Evolutionary conservation across 1,140 invertebrate species (phyloP).

Genomic region (Apis laboriosa): DNA sequence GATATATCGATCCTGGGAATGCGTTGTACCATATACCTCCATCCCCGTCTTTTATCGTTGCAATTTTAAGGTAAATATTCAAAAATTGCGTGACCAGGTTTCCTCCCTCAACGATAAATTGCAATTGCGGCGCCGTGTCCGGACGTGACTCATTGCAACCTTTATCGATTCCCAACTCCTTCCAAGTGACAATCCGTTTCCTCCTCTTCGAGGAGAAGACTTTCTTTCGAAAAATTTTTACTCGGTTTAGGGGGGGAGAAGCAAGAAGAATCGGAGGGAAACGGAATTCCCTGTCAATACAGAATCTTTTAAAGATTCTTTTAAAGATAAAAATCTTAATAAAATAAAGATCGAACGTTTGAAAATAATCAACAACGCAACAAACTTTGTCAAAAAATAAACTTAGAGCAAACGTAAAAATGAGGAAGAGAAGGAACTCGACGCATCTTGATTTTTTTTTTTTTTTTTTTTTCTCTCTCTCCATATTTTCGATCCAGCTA

Average conservation of each 20-base stretch:
- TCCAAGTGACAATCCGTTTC: not conserved
- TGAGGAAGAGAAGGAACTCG: too few relatives aligned
- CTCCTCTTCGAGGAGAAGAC: too few relatives aligned
- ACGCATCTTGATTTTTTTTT: too few relatives aligned
- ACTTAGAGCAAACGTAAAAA: too few relatives aligned
- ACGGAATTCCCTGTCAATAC: too few relatives aligned
- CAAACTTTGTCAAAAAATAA: too few relatives aligned
- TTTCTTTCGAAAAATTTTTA: not conserved
- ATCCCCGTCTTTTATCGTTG: not conserved
- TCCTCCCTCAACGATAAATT: not conserved
- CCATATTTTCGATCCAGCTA: not conserved
- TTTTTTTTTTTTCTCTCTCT: not conserved
- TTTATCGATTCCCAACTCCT: slow-evolving; percentile 16
- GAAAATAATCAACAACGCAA: too few relatives aligned
- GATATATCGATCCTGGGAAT: too few relatives aligned
- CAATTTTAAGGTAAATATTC: slow-evolving; percentile 19
- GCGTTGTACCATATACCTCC: not conserved
- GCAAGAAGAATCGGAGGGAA: not conserved
- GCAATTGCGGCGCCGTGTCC: not conserved
- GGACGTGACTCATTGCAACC: not conserved
- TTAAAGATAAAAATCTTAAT: too few relatives aligned
- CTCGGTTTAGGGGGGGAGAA: too few relatives aligned
- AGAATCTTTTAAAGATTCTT: too few relatives aligned
- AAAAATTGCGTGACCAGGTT: slow-evolving; percentile 25
- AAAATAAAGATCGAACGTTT: too few relatives aligned